Base-by-base conservation (phyloP, 2,113 vertebrate species). In the Hydrochoerus hydrochaeris region DNA sequence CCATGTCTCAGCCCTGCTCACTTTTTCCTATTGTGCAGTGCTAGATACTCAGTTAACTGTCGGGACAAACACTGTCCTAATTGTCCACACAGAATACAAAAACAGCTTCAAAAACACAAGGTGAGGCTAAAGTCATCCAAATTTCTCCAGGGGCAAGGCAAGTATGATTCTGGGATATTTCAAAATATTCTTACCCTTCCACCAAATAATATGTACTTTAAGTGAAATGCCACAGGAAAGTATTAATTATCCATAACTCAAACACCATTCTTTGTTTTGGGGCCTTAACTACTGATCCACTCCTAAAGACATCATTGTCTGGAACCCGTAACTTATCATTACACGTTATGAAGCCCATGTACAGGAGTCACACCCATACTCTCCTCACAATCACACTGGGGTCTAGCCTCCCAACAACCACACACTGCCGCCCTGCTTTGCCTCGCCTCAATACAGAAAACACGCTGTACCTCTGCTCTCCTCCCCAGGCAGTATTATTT, bases 91-190 rank as follows among this genome's bases (percentile, higher is more conserved):
- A 91, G 81, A 52, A 77, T 24, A 32, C 7, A 38, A 7, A 7
- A 19, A 7, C 20, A 57, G 38, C 52, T 96, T 90, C 83, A 92
- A 91, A 85, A 95, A 90, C 22, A 90, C 58, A 71, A 85, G n/a
- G 14, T 54, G 85, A 65, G 24, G 32, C 65, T 60, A 65, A 52
- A 30, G 41, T 16, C 41, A 57, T 58, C 69, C 24, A 71, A 60
- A 60, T 20, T 67, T 44, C 38, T 63, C 17, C 1, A 41, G 32
- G 26, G 20, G 2, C 38, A 30, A 41, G 7, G 54, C 30, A 88
- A 81, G 30, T 41, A 49, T 32, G 65, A 60, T 10, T 82, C 96
- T 13, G 17, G 14, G 44, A 83, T 81, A 95, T 38, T 89, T 58
- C 81, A 44, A 65, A 84, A n/a, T 54, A 62, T 78, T 90, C 62